phyloP scores from a whole-genome alignment of 1,140 invertebrate species.

The Trichogramma pretiosum region DNA sequence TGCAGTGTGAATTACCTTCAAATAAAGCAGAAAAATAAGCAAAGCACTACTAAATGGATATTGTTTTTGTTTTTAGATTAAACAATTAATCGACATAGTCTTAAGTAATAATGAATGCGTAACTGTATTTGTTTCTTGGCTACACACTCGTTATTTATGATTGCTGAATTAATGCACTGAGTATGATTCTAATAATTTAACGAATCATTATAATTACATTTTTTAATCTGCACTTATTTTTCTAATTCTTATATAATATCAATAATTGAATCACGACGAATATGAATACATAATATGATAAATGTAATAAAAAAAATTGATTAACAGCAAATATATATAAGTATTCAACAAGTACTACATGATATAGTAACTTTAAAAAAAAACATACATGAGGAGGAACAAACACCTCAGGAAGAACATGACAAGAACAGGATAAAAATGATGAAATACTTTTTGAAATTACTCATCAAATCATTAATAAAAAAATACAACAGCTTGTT shows the following conservation, averaged over 20 bases:
- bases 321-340: conserved; percentile 41
- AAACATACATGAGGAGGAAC: conserved; percentile 22
- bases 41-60: background rate
- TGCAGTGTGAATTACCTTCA: background rate
- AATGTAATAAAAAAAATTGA: conserved; percentile 30
- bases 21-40: background rate
- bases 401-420: background rate
- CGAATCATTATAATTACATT: conserved; percentile 12
- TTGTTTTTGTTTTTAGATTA: background rate
- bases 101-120: background rate
- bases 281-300: conserved; percentile 32
- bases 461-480: conserved; percentile 24
- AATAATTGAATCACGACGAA: too few species aligned
- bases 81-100: background rate
- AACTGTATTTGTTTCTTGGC: conserved; percentile 7
- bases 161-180: background rate
- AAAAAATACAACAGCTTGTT: conserved; percentile 20
- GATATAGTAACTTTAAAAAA: conserved; percentile 35
- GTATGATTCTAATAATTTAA: conserved; percentile 3
- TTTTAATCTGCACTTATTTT: conserved; percentile 15
- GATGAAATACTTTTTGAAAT: background rate
- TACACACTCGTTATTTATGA: conserved; percentile 7
- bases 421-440: background rate
- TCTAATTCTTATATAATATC: conserved; percentile 22
- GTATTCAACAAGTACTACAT: conserved; percentile 40